These are phyloP conservation scores for Cebidichthys violaceus DNA, from an alignment of 2,113 vertebrate genomes.

Conservation along the genomic window DNA sequence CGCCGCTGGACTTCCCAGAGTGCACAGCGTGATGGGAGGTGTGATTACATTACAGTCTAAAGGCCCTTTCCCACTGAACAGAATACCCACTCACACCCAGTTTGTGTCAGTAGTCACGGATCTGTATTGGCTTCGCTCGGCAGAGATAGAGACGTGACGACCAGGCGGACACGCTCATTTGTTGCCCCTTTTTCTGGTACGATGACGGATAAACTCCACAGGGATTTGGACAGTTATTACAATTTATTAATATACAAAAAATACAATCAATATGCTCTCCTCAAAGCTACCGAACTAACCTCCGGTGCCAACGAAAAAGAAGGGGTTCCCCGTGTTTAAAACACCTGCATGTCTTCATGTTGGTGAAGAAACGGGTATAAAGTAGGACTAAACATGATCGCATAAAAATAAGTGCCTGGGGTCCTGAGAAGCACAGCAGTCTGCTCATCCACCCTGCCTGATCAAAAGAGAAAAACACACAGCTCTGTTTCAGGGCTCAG, in stretches of 20 bases:
- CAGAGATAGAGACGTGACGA: not conserved
- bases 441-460: slow-evolving; percentile 24
- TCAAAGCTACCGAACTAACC: too few species aligned
- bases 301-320: too few species aligned
- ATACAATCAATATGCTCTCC: too few species aligned
- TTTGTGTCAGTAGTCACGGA: not conserved
- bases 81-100: not conserved
- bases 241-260: too few species aligned
- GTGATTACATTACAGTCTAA: slow-evolving; percentile 59
- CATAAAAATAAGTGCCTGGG: slow-evolving; percentile 22
- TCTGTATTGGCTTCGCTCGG: not conserved
- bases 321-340: too few species aligned
- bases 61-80: not conserved
- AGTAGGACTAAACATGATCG: slow-evolving; percentile 23
- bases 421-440: slow-evolving; percentile 62
- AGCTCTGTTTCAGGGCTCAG: slow-evolving; percentile 52
- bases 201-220: too few species aligned
- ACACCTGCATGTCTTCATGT: too few species aligned
- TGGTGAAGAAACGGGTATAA: too few species aligned
- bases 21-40: slow-evolving; percentile 56
- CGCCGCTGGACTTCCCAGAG: slow-evolving; percentile 29
- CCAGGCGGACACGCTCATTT: too few species aligned
- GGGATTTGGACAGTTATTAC: too few species aligned
- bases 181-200: too few species aligned
- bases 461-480: slow-evolving; percentile 68